phyloP scores from a whole-genome alignment of 2,888 invertebrate genomes.

The Lysandra coridon region DNA sequence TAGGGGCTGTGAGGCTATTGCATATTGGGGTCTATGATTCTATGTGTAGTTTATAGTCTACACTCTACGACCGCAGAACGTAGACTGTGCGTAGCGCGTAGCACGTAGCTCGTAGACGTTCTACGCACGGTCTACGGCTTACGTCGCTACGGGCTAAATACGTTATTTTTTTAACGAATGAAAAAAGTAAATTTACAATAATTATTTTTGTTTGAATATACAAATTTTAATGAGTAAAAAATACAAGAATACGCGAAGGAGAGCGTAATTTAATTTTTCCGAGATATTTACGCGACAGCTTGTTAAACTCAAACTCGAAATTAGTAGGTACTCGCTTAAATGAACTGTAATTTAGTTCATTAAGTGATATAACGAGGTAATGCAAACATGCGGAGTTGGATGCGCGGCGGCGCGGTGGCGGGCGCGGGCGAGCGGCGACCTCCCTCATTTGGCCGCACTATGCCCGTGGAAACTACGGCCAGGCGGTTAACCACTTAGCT shows the following conservation, averaged over 20 bases:
- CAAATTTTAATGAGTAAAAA: conserved; percentile 3
- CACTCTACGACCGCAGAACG: too few species aligned
- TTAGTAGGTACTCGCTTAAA: conserved; percentile 42
- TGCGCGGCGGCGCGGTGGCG: conserved; percentile 32
- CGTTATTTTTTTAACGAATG: background rate
- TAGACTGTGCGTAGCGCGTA: too few species aligned
- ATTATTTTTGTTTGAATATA: too few species aligned
- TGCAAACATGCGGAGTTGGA: conserved; percentile 39
- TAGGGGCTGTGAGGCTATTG: too few species aligned
- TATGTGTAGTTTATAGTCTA: too few species aligned
- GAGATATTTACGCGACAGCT: conserved; percentile 31
- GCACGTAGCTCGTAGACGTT: too few species aligned
- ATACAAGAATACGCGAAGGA: conserved; percentile 14
- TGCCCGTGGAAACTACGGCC: conserved; percentile 37
- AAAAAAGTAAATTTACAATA: background rate
- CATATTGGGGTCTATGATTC: too few species aligned
- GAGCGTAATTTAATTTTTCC: conserved; percentile 18
- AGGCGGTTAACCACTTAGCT: conserved; percentile 48
- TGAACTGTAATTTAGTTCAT: conserved; percentile 48
- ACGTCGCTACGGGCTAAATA: background rate
- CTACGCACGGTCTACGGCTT: too few species aligned
- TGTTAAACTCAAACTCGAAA: conserved; percentile 34
- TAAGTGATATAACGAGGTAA: conserved; percentile 48
- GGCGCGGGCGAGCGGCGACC: conserved; percentile 34
- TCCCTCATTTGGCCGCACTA: conserved; percentile 39